Percentiles rank a stretch among this genome's conserved stretches.
phyloP scores from a whole-genome alignment of 1,140 invertebrate genomes.

The Pachyrhynchus sulphureomaculatus region DNA sequence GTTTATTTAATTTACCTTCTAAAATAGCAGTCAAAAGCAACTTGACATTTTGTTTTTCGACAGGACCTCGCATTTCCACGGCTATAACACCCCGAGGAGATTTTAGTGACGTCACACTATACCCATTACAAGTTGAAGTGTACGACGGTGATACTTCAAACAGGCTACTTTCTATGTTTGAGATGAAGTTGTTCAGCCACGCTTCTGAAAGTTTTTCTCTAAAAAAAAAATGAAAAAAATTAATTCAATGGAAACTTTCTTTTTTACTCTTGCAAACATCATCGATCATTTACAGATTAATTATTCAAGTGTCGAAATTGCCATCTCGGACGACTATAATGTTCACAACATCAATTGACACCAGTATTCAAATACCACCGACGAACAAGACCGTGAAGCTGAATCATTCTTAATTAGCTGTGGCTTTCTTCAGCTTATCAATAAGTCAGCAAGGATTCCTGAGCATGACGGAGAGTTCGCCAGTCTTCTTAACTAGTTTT shows the following conservation, averaged over 20 bases:
- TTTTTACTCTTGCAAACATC: too few species aligned
- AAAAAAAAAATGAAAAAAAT: constrained; percentile 6
- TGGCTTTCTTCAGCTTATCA: too few species aligned
- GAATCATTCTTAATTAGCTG: too few species aligned
- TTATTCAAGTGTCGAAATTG: too few species aligned
- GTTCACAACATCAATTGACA: background rate
- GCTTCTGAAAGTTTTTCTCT: constrained; percentile 21
- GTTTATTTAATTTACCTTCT: too few species aligned
- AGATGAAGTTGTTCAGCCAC: background rate
- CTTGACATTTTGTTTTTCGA: constrained; percentile 14
- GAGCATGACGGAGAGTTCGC: too few species aligned
- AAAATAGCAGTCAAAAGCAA: background rate
- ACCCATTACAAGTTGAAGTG: constrained; percentile 22
- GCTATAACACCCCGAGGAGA: constrained; percentile 33
- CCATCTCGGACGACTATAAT: too few species aligned
- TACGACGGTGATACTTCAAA: background rate
- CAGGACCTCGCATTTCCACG: constrained; percentile 14
- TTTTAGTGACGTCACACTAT: constrained; percentile 14
- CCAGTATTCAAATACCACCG: too few species aligned
- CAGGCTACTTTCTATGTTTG: background rate
- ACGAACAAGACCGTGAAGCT: too few species aligned
- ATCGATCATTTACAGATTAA: too few species aligned
- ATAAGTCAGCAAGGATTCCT: too few species aligned
- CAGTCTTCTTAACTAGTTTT: too few species aligned
- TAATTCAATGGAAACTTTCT: background rate